A percentile compares a stretch with the other conserved stretches of the same genome.
These are phyloP conservation scores for Burhinus bistriatus DNA, from an alignment of 2,113 vertebrate genomes.

Conservation along the genomic window DNA sequence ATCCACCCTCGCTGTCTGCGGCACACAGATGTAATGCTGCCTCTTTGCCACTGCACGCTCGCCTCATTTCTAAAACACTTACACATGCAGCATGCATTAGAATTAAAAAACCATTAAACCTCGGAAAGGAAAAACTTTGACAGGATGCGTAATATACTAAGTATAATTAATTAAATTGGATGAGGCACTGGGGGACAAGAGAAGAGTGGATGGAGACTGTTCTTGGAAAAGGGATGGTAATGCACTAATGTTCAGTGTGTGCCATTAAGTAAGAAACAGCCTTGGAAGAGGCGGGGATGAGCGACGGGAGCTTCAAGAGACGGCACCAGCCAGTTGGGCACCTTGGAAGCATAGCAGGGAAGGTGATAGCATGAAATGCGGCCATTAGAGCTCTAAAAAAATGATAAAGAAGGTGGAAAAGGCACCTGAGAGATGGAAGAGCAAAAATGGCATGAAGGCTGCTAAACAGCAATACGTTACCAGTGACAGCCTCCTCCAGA, in stretches of 20 bases:
- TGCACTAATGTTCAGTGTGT: constrained; percentile 10
- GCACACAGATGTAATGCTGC: neutral
- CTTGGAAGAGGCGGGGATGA: neutral
- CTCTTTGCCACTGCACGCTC: constrained; percentile 1
- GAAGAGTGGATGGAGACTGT: constrained; percentile 62
- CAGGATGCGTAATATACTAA: constrained; percentile 70
- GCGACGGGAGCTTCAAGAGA: neutral
- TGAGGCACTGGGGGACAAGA: constrained; percentile 54
- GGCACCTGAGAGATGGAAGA: neutral
- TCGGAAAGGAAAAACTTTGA: constrained; percentile 70
- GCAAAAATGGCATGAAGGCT: neutral
- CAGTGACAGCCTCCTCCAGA: neutral
- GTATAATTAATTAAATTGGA: constrained; percentile 73
- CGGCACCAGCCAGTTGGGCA: constrained; percentile 34
- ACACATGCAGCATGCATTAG: constrained; percentile 58
- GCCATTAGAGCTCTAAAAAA: constrained; percentile 1
- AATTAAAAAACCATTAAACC: constrained; percentile 71
- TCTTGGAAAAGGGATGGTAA: constrained; percentile 61
- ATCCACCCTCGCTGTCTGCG: constrained; percentile 23
- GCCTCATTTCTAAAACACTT: constrained; percentile 44
- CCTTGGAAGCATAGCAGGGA: neutral
- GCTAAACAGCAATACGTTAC: neutral
- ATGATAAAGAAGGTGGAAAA: neutral
- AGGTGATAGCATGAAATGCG: neutral
- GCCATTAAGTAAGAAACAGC: constrained; percentile 23